Percentiles rank a stretch among this genome's conserved stretches.
These are phyloP conservation scores for human DNA, from an alignment of 2,113 vertebrate species.

Conservation along the genomic window DNA sequence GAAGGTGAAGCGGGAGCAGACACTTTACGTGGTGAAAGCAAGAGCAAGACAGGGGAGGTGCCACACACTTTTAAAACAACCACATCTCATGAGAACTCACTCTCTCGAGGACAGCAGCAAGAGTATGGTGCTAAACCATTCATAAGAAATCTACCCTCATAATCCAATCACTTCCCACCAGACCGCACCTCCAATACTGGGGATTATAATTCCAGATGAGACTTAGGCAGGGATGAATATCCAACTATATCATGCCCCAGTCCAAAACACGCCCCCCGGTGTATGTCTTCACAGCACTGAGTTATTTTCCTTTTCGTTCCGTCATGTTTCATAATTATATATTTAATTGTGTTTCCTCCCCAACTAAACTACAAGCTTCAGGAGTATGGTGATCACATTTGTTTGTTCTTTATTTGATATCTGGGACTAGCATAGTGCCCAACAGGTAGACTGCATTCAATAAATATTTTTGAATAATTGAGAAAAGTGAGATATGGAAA, in stretches of 20 bases:
- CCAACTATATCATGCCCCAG: neutral
- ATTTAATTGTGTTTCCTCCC: neutral
- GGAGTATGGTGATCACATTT: neutral
- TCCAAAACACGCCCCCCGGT: neutral
- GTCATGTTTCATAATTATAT: neutral
- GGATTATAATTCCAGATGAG: too few species aligned
- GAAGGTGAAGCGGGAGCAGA: too few species aligned
- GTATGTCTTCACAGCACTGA: neutral
- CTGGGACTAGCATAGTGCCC: neutral
- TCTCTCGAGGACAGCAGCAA: too few species aligned
- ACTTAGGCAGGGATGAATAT: too few species aligned
- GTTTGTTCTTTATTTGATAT: neutral
- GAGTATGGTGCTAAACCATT: too few species aligned
- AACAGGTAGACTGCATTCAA: neutral
- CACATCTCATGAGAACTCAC: too few species aligned
- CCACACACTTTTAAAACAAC: too few species aligned
- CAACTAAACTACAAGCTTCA: neutral
- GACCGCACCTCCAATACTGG: too few species aligned
- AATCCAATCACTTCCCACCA: too few species aligned
- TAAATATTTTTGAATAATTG: constrained; percentile 20
- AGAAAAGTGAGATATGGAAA: neutral
- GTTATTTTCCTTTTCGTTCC: neutral
- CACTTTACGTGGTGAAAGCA: too few species aligned
- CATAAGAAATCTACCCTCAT: too few species aligned
- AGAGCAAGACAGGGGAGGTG: too few species aligned